Conservation (phyloP, 1,140 invertebrate genomes). For the Acyrthosiphon pisum region DNA sequence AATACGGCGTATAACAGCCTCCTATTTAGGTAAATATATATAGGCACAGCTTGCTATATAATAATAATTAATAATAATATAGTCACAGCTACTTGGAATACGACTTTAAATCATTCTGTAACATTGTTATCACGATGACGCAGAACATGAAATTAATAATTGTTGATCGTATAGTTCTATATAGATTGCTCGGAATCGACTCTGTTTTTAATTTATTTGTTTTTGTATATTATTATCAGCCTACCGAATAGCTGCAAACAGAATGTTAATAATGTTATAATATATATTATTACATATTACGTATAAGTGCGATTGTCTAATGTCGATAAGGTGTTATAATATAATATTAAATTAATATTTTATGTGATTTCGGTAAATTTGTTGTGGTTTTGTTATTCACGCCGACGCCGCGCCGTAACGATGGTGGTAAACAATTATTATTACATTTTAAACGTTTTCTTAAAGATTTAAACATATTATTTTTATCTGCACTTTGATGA, state of each 20-base stretch:
- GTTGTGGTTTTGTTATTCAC: neutral
- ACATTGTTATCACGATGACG: neutral
- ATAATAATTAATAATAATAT: no score
- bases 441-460: neutral
- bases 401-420: no score
- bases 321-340: neutral
- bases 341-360: neutral
- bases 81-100: neutral
- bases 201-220: neutral
- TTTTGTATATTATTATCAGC: neutral
- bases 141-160: neutral
- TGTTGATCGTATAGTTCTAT: neutral
- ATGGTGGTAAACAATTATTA: neutral
- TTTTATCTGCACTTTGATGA: neutral
- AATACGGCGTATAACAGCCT: neutral
- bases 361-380: neutral
- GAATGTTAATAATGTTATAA: neutral
- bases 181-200: neutral
- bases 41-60: no score
- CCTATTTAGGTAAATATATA: no score
- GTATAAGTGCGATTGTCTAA: neutral
- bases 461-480: neutral
- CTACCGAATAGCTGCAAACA: neutral
- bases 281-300: no score
- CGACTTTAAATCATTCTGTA: neutral